Evolutionary conservation across 2,888 invertebrate species (phyloP), one percentile per base, ranked within the genome.

Genomic region (Plagodis pulveraria): DNA sequence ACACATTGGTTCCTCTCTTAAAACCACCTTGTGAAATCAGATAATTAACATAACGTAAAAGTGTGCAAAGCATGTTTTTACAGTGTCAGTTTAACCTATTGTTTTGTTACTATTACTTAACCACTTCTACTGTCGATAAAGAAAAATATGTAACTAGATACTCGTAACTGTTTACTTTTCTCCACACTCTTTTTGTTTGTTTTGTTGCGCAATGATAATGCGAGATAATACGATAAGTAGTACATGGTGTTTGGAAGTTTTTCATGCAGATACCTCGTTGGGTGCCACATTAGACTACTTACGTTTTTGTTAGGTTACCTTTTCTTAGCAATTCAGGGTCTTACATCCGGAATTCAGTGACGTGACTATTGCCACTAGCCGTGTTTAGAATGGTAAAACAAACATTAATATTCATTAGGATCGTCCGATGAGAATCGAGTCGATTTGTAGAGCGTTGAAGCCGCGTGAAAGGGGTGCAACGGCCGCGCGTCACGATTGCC

Each of bases 391-490:
- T 76, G 73, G 69, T 71, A 67, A 69, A 59, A 67, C 62, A 56
- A 58, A 41, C 72, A 84, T 86, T 70, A 84, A 87, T 87, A 87
- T 87, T 81, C 77, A 87, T 86, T 71, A 83, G 74, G 74, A 76
- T 76, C 73, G 76, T 70, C 78, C 76, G 81, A 84, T 84, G 80
- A 84, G 80, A 60, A 84, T 84, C 78, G 85, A 86, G 81, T 82
- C 76, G 81, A 81, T 91, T 90, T 90, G 84, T 91, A 89, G 91
- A 91, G 91, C 91, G 86, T 89, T 86, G 80, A 83, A 87, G 83
- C 71, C 76, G 80, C 87, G 89, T 86, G 91, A 91, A 90, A 89
- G 87, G 88, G 89, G 91, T 90, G 90, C 89, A 89, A 89, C 78
- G 91, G 86, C 89, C 90, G 78, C 80, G 83, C 81, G 81, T 78